Evolutionary conservation across 2,113 vertebrate species (phyloP).

Genomic region (Serinus canaria): DNA sequence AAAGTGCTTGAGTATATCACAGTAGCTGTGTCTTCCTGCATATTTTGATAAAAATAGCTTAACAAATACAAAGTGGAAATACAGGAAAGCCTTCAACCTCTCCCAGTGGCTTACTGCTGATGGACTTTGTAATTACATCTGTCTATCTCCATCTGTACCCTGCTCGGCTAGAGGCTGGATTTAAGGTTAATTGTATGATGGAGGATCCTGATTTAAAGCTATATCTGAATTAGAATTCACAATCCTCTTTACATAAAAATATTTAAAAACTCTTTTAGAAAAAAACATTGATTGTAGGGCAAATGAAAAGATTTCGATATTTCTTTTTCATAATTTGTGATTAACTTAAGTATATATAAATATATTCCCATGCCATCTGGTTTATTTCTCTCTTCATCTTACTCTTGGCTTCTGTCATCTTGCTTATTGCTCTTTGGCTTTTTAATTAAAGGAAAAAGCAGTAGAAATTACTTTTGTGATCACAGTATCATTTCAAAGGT

Average conservation of each 20-base stretch:
- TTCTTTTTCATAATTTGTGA: neutral
- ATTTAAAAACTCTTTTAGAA: neutral
- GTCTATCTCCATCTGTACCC: conserved; percentile 8
- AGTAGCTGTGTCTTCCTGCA: neutral
- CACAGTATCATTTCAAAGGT: neutral
- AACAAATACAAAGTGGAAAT: neutral
- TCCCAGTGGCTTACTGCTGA: conserved; percentile 21
- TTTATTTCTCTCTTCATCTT: conserved; percentile 29
- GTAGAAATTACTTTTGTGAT: neutral
- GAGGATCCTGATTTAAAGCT: conserved; percentile 12
- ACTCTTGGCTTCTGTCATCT: neutral
- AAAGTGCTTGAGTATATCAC: neutral
- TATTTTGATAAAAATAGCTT: conserved; percentile 22
- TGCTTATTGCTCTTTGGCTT: conserved; percentile 4
- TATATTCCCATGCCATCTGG: neutral
- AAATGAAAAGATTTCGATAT: conserved; percentile 10
- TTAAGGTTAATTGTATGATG: conserved; percentile 19
- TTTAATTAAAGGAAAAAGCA: conserved; percentile 23
- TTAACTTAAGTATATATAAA: neutral
- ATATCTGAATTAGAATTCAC: conserved; percentile 39
- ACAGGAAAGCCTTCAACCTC: neutral
- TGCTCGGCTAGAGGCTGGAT: neutral
- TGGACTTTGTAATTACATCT: conserved; percentile 51
- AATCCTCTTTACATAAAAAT: conserved; percentile 4
- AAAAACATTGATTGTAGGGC: neutral